Evolutionary conservation across 2,797 vertebrate genomes (phyloP), one percentile per base, ranked within the genome.

Genomic region (Leptatherina wallacei): DNA sequence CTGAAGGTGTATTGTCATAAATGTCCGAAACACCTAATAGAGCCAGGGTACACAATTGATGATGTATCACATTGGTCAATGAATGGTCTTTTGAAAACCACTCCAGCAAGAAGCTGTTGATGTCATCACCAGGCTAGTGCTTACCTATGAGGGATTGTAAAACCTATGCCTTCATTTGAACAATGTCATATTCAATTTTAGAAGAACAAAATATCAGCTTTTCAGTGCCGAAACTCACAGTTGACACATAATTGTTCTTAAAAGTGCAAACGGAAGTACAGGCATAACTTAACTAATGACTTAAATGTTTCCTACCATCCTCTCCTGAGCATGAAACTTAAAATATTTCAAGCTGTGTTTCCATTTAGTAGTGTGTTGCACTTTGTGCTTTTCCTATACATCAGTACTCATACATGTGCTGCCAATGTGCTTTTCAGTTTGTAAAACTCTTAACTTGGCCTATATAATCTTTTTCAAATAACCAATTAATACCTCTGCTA

Each of bases 391-490:
- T 85, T 91, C 84, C 81, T 59, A 88, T 77, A 91, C 85, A 82
- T 87, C 72, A 83, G 81, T 75, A 85, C 65, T 22, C 60, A 22
- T 79, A 91, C 91, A 93, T 92, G 71, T 95, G 93, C 85, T 90
- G 85, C 69, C 91, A 92, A 90, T 90, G 82, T 93, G 92, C 85
- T 78, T 90, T 86, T 83, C 68, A 93, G 91, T 92, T 92, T 91
- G 87, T 94, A 93, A 94, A 94, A 91, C 76, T 73, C 81, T 80
- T 82, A 86, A 85, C 81, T 89, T 86, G 79, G 83, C 83, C 91
- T 78, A 86, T 94, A 94, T 93, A 94, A 91, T 88, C 73, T 90
- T 90, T 93, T 90, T 88, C 90, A 93, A 94, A 94, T 92, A 92
- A 94, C 91, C 90, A 94, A 92, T 93, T 92, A 94, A 94, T 95